Evolutionary conservation across 2,113 vertebrate genomes (phyloP).

Genomic region (Malurus melanocephalus): DNA sequence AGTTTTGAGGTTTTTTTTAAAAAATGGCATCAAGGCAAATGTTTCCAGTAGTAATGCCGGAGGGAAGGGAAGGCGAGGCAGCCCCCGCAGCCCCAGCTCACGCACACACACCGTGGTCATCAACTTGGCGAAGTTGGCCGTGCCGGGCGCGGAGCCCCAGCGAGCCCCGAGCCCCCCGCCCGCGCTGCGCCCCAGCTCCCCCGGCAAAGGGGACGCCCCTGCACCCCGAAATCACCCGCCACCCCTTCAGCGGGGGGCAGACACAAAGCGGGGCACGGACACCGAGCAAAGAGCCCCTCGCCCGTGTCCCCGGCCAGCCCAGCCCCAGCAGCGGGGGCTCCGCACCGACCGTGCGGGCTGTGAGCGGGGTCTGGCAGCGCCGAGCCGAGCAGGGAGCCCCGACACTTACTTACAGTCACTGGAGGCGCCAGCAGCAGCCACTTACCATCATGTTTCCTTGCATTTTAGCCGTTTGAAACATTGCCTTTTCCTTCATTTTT

Average conservation of each 20-base stretch:
- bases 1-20: neutral
- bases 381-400: neutral
- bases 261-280: neutral
- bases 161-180: neutral
- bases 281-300: neutral
- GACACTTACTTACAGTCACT: neutral
- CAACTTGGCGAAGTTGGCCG: constrained; percentile 63
- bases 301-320: neutral
- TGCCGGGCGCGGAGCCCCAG: neutral
- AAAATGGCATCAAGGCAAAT: neutral
- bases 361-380: neutral
- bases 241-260: neutral
- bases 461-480: constrained; percentile 96
- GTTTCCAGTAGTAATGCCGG: neutral
- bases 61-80: neutral
- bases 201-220: neutral
- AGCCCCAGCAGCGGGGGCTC: neutral
- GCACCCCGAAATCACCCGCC: neutral
- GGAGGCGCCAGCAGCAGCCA: constrained; percentile 31
- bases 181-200: neutral
- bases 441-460: constrained; percentile 96
- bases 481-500: constrained; percentile 90
- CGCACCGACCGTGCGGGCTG: neutral
- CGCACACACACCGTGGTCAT: neutral
- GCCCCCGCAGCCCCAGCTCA: neutral